Conservation (phyloP, 2,113 vertebrate genomes). For the Gobiocypris rarus region DNA sequence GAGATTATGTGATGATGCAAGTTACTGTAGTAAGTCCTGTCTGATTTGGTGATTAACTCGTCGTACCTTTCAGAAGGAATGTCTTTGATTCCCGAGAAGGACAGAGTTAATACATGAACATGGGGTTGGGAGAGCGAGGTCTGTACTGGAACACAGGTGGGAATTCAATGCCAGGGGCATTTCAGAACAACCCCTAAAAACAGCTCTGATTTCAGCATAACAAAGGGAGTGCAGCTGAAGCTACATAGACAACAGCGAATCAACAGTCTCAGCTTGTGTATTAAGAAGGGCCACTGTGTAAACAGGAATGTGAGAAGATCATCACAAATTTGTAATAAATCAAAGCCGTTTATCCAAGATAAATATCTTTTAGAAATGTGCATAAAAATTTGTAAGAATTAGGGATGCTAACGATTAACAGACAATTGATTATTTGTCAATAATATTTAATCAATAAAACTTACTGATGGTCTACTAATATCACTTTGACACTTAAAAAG, state of each 20-base stretch:
- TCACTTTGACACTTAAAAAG: too few species aligned
- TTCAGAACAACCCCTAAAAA: conserved; percentile 8
- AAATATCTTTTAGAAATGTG: background rate
- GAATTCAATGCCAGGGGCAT: conserved; percentile 35
- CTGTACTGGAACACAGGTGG: conserved; percentile 34
- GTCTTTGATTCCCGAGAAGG: background rate
- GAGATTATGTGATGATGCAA: background rate
- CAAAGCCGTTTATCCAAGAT: background rate
- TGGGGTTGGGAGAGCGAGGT: background rate
- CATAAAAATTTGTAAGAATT: too few species aligned
- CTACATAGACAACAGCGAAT: background rate
- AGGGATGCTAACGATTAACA: too few species aligned
- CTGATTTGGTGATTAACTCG: background rate
- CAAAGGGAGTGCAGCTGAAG: background rate
- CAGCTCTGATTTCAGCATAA: conserved; percentile 31
- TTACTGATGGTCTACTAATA: too few species aligned
- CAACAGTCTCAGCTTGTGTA: background rate
- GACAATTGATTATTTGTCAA: too few species aligned
- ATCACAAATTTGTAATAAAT: background rate
- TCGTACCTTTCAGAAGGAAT: background rate
- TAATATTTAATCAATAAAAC: too few species aligned
- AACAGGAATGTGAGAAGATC: background rate
- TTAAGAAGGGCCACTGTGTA: background rate
- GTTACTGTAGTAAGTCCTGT: background rate
- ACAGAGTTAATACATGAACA: background rate